phyloP scores from a whole-genome alignment of 2,113 vertebrate species.

The Tenebrosternarchus preto region DNA sequence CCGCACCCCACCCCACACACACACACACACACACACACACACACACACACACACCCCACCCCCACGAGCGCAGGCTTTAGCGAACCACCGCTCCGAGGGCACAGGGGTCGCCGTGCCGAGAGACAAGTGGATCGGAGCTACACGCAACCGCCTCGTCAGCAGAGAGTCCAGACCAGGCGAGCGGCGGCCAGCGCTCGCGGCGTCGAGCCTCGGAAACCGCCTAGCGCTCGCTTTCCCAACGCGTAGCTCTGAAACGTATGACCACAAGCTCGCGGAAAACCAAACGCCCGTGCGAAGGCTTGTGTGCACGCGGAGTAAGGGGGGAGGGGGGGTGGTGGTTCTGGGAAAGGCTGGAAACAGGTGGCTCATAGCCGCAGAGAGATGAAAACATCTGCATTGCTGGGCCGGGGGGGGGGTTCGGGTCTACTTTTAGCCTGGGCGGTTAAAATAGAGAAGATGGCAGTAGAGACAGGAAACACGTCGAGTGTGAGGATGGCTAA shows the following conservation, averaged over 20 bases:
- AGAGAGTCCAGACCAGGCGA: background rate
- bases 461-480: slow-evolving; percentile 47
- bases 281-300: background rate
- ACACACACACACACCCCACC: too few species aligned
- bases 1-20: too few species aligned
- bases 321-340: background rate
- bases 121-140: slow-evolving; percentile 38
- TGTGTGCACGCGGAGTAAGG: slow-evolving; percentile 1
- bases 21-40: too few species aligned
- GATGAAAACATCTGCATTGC: slow-evolving; percentile 45
- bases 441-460: slow-evolving; percentile 48
- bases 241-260: background rate
- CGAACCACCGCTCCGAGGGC: slow-evolving; percentile 17
- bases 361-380: slow-evolving; percentile 19
- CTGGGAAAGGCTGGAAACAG: slow-evolving; percentile 28
- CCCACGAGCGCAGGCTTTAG: background rate
- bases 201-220: slow-evolving; percentile 36
- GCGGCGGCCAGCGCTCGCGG: too few species aligned
- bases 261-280: slow-evolving; percentile 1
- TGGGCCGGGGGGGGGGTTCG: background rate
- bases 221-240: slow-evolving; percentile 23
- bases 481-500: slow-evolving; percentile 44
- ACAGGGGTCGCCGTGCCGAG: too few species aligned
- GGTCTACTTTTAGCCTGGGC: slow-evolving; percentile 42
- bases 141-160: too few species aligned